Evolutionary conservation across 2,113 vertebrate species (phyloP), one percentile per base, ranked within the genome.

Genomic region (Tympanuchus pallidicinctus): DNA sequence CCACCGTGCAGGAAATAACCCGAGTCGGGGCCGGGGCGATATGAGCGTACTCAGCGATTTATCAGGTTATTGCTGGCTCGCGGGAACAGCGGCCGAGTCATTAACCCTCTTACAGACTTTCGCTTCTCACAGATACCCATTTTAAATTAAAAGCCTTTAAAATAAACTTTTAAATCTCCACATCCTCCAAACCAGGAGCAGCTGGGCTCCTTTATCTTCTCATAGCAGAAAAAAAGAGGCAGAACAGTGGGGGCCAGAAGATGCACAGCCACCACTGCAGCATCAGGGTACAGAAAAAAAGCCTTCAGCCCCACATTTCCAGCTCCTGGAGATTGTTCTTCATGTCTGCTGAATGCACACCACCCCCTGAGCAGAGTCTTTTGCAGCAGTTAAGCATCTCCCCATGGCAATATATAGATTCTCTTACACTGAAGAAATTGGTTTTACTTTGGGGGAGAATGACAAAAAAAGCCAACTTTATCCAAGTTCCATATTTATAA

Each of bases 21-120:
- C 67, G 88, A 47, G 89, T 73, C 1, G 54, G 91, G 93, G 87
- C 78, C 59, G 3, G 14, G 67, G 59, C 19, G 4, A 8, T 32
- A 54, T 10, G n/a, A 92, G 86, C 69, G 67, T 75, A 69, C 80
- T 74, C 82, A 82, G 77, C 61, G 67, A 94, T 94, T 88, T 92
- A 82, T 97, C 96, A 95, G 94, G 45, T 89, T 66, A 87, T 65
- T 52, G 87, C 88, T 24, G 1, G 82, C 86, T 91, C 11, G 2
- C 2, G 3, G 82, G 57, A 88, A 50, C 18, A 4, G 48, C 10
- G 6, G 30, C 85, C 8, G 74, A 73, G 43, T 86, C 94, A 73
- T 93, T 92, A 95, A 96, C 96, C 94, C 91, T 71, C n/a, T 20
- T 91, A 21, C 2, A 43, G 74, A 36, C 71, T 86, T 70, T 63